These are phyloP conservation scores for Nothoprocta perdicaria DNA, from an alignment of 2,113 vertebrate genomes.

Conservation along the genomic window DNA sequence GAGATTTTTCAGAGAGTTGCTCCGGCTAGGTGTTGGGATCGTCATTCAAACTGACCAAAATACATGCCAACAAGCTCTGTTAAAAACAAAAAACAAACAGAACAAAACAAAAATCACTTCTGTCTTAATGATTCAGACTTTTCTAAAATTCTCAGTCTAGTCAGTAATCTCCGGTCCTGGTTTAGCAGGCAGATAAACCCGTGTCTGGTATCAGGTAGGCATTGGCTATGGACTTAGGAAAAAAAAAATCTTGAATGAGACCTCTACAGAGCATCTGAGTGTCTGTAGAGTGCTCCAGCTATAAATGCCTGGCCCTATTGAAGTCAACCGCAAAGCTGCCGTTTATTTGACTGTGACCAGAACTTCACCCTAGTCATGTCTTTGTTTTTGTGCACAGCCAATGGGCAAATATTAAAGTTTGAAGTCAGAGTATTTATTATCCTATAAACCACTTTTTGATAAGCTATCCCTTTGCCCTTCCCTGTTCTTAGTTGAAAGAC, in stretches of 20 bases:
- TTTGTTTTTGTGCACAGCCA: conserved; percentile 39
- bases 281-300: not conserved
- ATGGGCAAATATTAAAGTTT: conserved; percentile 1
- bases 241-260: not conserved
- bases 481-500: conserved; percentile 52
- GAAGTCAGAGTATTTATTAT: conserved; percentile 58
- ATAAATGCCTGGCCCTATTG: not conserved
- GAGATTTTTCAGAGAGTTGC: not conserved
- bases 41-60: not conserved
- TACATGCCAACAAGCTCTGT: not conserved
- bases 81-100: not conserved
- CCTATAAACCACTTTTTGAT: conserved; percentile 45
- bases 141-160: not conserved
- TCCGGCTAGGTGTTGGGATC: not conserved
- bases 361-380: not conserved
- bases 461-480: conserved; percentile 55
- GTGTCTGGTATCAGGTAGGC: not conserved
- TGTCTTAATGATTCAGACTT: not conserved
- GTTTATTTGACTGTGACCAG: not conserved
- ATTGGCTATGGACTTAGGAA: not conserved
- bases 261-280: not conserved
- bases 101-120: not conserved
- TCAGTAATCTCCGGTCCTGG: not conserved
- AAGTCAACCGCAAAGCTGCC: not conserved
- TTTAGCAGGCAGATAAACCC: not conserved